Evolutionary conservation across 2,113 vertebrate genomes (phyloP), one percentile per base, ranked within the genome.

Genomic region (Callopanchax toddi): DNA sequence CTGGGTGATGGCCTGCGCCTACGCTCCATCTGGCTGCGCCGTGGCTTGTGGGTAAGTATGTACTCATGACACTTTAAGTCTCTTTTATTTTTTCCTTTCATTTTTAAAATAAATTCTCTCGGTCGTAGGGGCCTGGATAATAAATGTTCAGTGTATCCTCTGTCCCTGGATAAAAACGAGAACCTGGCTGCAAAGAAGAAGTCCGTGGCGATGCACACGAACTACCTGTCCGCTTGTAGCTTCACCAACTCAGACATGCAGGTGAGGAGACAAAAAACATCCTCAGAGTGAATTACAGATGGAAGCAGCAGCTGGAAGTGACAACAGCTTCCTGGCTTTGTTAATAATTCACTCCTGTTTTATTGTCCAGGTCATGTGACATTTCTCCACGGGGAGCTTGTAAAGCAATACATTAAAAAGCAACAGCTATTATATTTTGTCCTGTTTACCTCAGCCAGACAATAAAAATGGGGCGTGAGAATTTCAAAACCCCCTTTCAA

Each of bases 221-320:
- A 99, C 91, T 99, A 99, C 86, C 85, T 99, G 82, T 99, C 97
- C 0, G 97, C 97, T 53, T 99, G 97, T 87, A 98, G 96, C 92
- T 99, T 99, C 91, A 99, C 97, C 73, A 99, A 98, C 92, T 99
- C 97, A 0, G 97, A 99, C 79, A 99, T 99, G 97, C 97, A 99
- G 96, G 97, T 97, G 37, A 85, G 74, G 76, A 3, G 13, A n/a
- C 17, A 1, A 2, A 51, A 51, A 11, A n/a, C 48, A 4, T 7
- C 15, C 6, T 42, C 9, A 20, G n/a, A 20, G 42, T 44, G 2
- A 43, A 42, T n/a, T 16, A 43, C 17, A 43, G 5, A 42, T n/a
- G 40, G 7, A 42, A 15, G 17, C 15, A 43, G 16, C 17, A n/a
- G 39, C 39, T 40, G 39, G 1, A 11, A 9, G 23, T 21, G 17